These are phyloP conservation scores for Pedicia rivosa DNA, from an alignment of 2,888 invertebrate species.

Conservation along the genomic window DNA sequence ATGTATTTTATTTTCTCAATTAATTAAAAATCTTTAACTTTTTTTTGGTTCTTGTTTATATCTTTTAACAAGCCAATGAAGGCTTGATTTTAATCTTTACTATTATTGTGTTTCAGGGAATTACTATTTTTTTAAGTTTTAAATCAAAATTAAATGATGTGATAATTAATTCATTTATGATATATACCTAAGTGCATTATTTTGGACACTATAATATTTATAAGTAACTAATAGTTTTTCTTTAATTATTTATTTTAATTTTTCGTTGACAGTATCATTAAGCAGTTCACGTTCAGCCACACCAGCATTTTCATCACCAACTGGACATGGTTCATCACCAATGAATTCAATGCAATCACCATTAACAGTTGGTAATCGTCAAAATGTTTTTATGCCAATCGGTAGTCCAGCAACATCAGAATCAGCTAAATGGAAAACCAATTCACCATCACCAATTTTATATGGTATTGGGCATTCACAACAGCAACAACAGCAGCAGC, in stretches of 20 bases:
- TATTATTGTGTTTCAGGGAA: too few relatives aligned
- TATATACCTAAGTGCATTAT: too few relatives aligned
- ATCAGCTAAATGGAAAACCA: conserved; percentile 23
- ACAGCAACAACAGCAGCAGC: too few relatives aligned
- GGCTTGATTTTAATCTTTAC: too few relatives aligned
- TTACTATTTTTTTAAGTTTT: too few relatives aligned
- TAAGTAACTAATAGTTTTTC: not conserved
- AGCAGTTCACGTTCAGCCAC: conserved; percentile 88
- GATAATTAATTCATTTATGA: too few relatives aligned
- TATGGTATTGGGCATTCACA: conserved; percentile 25
- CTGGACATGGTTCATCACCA: conserved; percentile 49
- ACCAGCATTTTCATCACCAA: conserved; percentile 71
- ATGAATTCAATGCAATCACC: conserved; percentile 46
- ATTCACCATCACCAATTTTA: conserved; percentile 26
- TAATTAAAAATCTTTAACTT: conserved; percentile 1
- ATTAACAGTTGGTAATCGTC: conserved; percentile 54
- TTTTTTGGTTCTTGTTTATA: too few relatives aligned
- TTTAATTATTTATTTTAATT: conserved; percentile 7
- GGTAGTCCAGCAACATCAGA: conserved; percentile 40
- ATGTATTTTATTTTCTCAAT: conserved; percentile 1
- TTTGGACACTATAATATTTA: too few relatives aligned
- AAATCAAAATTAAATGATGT: too few relatives aligned
- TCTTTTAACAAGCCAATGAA: too few relatives aligned
- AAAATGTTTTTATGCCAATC: conserved; percentile 87
- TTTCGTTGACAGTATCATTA: conserved; percentile 54